phyloP scores from a whole-genome alignment of 2,113 vertebrate species.

The Erpornis zantholeuca region DNA sequence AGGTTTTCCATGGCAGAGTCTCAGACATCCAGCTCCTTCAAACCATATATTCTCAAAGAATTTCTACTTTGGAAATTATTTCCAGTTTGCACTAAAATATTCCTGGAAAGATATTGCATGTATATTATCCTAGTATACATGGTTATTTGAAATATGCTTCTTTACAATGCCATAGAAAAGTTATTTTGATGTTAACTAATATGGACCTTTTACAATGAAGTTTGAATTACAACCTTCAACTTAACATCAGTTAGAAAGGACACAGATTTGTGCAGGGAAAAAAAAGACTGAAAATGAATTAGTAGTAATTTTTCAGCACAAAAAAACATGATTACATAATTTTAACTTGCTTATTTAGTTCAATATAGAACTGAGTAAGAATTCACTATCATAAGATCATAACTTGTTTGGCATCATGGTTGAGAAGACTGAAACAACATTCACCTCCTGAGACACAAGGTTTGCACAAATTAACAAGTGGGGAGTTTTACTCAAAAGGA shows the following conservation, averaged over 20 bases:
- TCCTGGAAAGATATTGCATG: not conserved
- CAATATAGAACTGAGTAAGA: not conserved
- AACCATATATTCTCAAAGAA: not conserved
- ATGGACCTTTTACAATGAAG: not conserved
- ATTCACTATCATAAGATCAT: not conserved
- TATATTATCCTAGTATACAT: not conserved
- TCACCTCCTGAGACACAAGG: not conserved
- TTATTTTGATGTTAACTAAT: not conserved
- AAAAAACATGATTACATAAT: rapidly evolving
- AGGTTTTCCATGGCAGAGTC: not conserved
- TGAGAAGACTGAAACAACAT: not conserved
- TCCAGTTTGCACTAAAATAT: not conserved
- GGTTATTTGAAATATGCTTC: not conserved
- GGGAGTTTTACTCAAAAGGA: not conserved
- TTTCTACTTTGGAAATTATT: not conserved
- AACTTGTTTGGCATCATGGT: not conserved
- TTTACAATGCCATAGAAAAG: not conserved
- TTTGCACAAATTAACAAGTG: not conserved
- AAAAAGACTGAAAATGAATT: not conserved
- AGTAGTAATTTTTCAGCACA: not conserved
- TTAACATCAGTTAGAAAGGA: not conserved
- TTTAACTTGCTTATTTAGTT: not conserved
- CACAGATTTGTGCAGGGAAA: not conserved
- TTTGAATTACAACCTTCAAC: not conserved
- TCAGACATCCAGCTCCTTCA: not conserved